Base-by-base conservation (phyloP, 2,888 invertebrate genomes). In the Agrotis clavis region DNA sequence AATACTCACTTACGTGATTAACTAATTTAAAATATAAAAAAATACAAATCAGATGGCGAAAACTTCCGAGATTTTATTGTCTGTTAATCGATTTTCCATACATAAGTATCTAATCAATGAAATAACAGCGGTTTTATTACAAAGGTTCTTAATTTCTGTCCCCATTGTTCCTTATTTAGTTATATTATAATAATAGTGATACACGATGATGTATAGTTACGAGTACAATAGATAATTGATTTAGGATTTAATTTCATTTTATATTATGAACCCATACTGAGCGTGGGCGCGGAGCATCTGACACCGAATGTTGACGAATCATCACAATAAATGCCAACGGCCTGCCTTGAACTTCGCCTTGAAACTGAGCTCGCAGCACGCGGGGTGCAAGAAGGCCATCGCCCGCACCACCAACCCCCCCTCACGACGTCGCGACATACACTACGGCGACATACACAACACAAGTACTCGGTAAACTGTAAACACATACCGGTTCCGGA, bases 281-380 rank as follows among this genome's bases (percentile, higher is more conserved):
- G 86, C 68, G 85, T 89, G 81, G 83, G 85, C 79, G 78, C 82
- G 41, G 64, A 74, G 78, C 79, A 86, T 83, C 82, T 86, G 87
- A 85, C 84, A 81, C 82, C 86, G 77, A 86, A 85, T 88, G 90
- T 94, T 95, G 95, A 95, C 94, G 94, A 92, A 95, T 95, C 83
- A 73, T 82, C n/a, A 88, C 89, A 90, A 90, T 92, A 95, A 96
- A 96, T 96, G 96, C 92, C 96, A 96, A 95, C 89, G 96, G 86
- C 91, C 93, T 91, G 88, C 96, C 96, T 96, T 96, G 96, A 96
- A 95, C 96, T 94, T 95, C 92, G 88, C 89, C 89, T 91, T 90
- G 89, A 92, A 87, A 59, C 66, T 77, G 72, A 72, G 61, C 72
- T 64, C 69, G 35, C 72, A 88, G 74, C 90, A 89, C 89, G 92